Evolutionary conservation across 2,113 vertebrate species (phyloP).

Genomic region (Labeo rohita): DNA sequence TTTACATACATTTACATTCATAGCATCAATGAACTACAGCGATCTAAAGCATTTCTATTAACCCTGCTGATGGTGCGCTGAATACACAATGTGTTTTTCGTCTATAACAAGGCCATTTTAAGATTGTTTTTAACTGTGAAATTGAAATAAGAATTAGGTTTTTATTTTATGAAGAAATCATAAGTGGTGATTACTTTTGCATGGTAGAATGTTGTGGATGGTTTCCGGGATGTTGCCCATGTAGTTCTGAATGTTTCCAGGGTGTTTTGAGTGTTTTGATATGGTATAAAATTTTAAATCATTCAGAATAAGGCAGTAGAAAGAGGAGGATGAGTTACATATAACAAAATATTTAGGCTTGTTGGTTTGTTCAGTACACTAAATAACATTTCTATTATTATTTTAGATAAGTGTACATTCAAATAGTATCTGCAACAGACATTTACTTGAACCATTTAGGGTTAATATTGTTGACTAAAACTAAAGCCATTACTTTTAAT

Average conservation of each 20-base stretch:
- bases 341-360: background rate
- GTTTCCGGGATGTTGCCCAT: background rate
- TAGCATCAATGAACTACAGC: background rate
- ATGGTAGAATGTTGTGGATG: background rate
- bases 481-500: too few relatives aligned
- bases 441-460: too few relatives aligned
- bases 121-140: background rate
- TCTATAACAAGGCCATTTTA: background rate
- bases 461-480: too few relatives aligned
- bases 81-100: background rate
- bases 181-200: background rate
- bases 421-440: too few relatives aligned
- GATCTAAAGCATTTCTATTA: background rate
- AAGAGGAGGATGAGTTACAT: too few relatives aligned
- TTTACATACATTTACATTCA: slow-evolving; percentile 16
- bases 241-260: too few relatives aligned
- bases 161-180: background rate
- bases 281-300: background rate
- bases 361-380: background rate
- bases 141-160: background rate
- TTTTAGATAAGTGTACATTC: background rate
- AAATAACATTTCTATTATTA: background rate
- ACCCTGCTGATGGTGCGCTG: background rate
- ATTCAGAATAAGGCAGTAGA: too few relatives aligned
- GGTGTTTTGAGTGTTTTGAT: too few relatives aligned